Evolutionary conservation across 2,888 invertebrate genomes (phyloP).

Genomic region (Diabrotica balteata): DNA sequence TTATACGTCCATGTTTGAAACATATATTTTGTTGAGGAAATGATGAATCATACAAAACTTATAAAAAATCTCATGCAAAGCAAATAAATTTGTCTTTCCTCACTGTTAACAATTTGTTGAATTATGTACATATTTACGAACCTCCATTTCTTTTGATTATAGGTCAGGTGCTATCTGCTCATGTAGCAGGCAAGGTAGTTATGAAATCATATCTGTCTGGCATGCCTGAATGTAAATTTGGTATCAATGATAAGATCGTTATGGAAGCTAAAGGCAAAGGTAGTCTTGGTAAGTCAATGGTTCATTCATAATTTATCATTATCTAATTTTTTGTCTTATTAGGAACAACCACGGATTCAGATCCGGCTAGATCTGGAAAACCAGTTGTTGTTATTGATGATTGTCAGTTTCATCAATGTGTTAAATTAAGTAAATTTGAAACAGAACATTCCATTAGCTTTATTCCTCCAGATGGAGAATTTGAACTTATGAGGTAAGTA

Average conservation of each 20-base stretch:
- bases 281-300: constrained; percentile 53
- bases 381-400: constrained; percentile 99
- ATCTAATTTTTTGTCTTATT: constrained; percentile 46
- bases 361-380: constrained; percentile 90
- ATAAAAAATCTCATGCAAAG: too few species aligned
- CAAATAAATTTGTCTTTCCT: background rate
- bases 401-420: constrained; percentile 99
- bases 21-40: too few species aligned
- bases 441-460: constrained; percentile 99
- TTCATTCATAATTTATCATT: background rate
- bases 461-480: constrained; percentile 99
- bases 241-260: constrained; percentile 99
- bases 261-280: constrained; percentile 94
- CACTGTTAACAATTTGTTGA: background rate
- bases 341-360: constrained; percentile 71
- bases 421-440: constrained; percentile 99
- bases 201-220: constrained; percentile 99
- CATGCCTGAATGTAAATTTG: constrained; percentile 99
- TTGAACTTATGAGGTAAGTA: constrained; percentile 95
- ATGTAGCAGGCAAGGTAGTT: constrained; percentile 98
- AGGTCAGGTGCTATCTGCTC: constrained; percentile 98
- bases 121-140: too few species aligned
- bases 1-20: too few species aligned
- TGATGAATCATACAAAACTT: too few species aligned
- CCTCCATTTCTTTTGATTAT: constrained; percentile 21